Evolutionary conservation across 2,797 vertebrate species (phyloP), one percentile per base, ranked within the genome.

Genomic region (Hypotaenidia okinawae): DNA sequence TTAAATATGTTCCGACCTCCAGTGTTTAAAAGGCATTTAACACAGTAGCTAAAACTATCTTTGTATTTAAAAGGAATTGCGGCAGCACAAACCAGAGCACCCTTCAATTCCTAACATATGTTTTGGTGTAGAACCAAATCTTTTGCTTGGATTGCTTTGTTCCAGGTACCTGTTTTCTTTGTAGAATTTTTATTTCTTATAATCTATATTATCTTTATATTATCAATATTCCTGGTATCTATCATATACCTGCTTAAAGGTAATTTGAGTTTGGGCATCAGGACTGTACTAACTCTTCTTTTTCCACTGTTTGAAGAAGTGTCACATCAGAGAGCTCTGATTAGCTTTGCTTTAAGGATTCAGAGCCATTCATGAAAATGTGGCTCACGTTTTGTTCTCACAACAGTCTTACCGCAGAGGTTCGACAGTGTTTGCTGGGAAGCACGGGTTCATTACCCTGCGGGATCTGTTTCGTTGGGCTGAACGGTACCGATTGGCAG

Each of bases 381-480:
- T 16, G 24, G 6, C 63, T 91, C 11, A 18, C 0, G 0, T 32
- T 23, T 66, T 75, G 47, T 93, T 91, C 16, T 78, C 81, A 10
- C 81, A 86, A 6, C 93, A 99, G 99, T 99, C 99, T 9, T 96
- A 99, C 88, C 99, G 99, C 83, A 98, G 98, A 93, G 98, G 99
- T 21, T 99, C 99, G 0, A 99, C 98, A 0, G 99, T 99, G 93
- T 99, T 99, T 97, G 99, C 99, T 32, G 99, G 99, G 91, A 99
- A 99, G 92, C 99, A 99, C 1, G 99, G 99, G 24, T 99, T 99
- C 97, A 99, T 99, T 92, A 99, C 99, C 10, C 97, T 99, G 78
- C 97, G 99, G 90, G 99, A 99, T 93, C 98, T 99, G 41, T 99
- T 99, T 95, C 99, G 99, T 61, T 99, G 99, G 99, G 99, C 99